Conservation (phyloP, 2,113 vertebrate genomes). For the Periophthalmodon schlosseri region DNA sequence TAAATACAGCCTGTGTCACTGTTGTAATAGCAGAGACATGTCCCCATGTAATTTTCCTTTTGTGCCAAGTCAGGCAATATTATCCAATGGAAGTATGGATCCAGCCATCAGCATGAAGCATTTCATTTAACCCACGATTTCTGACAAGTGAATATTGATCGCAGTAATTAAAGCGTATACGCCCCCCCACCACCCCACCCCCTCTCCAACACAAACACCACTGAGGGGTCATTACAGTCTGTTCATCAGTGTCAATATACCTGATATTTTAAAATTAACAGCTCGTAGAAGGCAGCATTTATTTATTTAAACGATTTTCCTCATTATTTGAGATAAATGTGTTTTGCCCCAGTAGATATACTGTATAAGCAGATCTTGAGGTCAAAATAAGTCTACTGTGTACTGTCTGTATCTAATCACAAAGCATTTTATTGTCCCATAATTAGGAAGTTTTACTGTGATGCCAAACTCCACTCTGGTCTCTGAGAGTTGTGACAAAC, state of each 20-base stretch:
- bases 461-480: too few species aligned
- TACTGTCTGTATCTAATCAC: too few species aligned
- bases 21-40: background rate
- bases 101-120: slow-evolving; percentile 16
- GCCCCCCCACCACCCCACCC: background rate
- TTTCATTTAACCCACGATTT: slow-evolving; percentile 23
- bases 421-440: too few species aligned
- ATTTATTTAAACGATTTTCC: too few species aligned
- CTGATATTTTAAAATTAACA: slow-evolving; percentile 10
- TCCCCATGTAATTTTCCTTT: background rate
- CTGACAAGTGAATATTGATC: slow-evolving; percentile 35
- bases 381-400: too few species aligned
- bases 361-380: too few species aligned
- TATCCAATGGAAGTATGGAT: slow-evolving; percentile 1
- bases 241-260: slow-evolving; percentile 20
- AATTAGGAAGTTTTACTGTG: too few species aligned
- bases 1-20: background rate
- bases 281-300: background rate
- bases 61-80: slow-evolving; percentile 11
- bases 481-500: too few species aligned
- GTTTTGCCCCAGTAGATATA: too few species aligned
- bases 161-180: slow-evolving; percentile 30
- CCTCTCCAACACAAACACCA: slow-evolving; percentile 14
- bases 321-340: too few species aligned
- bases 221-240: slow-evolving; percentile 15